Evolutionary conservation across 2,113 vertebrate genomes (phyloP).

Genomic region (Ophiodon elongatus): DNA sequence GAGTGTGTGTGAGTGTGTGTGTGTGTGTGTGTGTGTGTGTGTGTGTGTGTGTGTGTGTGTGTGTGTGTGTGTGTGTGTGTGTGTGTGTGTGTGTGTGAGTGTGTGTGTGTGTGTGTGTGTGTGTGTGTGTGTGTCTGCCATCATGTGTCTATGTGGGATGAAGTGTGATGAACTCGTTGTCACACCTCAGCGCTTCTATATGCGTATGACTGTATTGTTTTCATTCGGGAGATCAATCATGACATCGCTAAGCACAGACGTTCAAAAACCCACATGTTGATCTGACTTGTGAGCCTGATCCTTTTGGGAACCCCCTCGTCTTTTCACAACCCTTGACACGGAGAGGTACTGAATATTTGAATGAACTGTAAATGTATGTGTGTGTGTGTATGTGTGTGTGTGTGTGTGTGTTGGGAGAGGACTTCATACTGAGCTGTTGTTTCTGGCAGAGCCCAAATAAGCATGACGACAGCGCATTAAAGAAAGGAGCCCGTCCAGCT

Average conservation of each 20-base stretch:
- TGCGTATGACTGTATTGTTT: neutral
- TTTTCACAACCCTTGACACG: slow-evolving; percentile 35
- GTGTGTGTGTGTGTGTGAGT: neutral
- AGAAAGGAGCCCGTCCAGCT: slow-evolving; percentile 55
- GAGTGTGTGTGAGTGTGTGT: no score
- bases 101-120: neutral
- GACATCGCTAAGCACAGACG: slow-evolving; percentile 16
- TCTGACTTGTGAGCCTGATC: slow-evolving; percentile 11
- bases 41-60: neutral
- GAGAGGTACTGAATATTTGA: slow-evolving; percentile 11
- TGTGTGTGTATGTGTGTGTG: slow-evolving; percentile 8
- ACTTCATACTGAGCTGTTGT: slow-evolving; percentile 63
- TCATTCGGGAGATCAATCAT: slow-evolving; percentile 29
- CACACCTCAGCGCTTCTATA: neutral
- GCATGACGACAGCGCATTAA: slow-evolving; percentile 49
- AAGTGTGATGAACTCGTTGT: slow-evolving; percentile 9
- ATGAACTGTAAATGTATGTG: neutral
- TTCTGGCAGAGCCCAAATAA: slow-evolving; percentile 68
- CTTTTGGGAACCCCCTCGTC: slow-evolving; percentile 13
- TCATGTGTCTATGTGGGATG: neutral
- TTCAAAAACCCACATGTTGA: slow-evolving; percentile 11
- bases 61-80: neutral
- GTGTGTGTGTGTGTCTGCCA: neutral
- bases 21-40: neutral
- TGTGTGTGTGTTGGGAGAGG: slow-evolving; percentile 3